phyloP scores from a whole-genome alignment of 2,113 vertebrate species.

The Rhineura floridana region DNA sequence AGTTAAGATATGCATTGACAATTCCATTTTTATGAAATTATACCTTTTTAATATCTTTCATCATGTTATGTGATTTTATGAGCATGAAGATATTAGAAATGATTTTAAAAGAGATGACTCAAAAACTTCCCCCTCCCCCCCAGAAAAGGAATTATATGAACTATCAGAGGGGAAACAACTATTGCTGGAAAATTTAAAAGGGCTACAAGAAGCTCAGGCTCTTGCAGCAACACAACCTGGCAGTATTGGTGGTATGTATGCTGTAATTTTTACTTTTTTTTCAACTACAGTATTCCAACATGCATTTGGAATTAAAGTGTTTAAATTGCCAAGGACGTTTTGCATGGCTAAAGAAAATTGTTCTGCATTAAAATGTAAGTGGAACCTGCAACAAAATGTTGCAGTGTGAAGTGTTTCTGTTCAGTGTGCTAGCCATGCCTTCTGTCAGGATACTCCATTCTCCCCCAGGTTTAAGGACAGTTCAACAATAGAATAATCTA shows the following conservation, averaged over 20 bases:
- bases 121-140: not conserved
- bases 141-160: constrained; percentile 12
- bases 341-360: not conserved
- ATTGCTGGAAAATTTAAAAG: constrained; percentile 19
- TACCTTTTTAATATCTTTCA: not conserved
- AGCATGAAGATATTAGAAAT: not conserved
- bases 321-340: not conserved
- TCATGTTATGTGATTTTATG: not conserved
- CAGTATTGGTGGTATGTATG: constrained; percentile 4
- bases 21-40: not conserved
- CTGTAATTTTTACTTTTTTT: not conserved
- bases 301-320: not conserved
- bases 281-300: not conserved
- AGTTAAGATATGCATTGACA: not conserved
- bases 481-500: too few relatives aligned
- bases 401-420: not conserved
- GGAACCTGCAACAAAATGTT: not conserved
- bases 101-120: not conserved
- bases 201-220: constrained; percentile 11
- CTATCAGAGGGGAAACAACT: constrained; percentile 7
- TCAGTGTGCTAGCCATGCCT: not conserved
- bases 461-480: too few relatives aligned
- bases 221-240: not conserved
- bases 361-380: not conserved
- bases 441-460: not conserved